phyloP scores from a whole-genome alignment of 2,888 invertebrate genomes.

The Caenorhabditis becei region DNA sequence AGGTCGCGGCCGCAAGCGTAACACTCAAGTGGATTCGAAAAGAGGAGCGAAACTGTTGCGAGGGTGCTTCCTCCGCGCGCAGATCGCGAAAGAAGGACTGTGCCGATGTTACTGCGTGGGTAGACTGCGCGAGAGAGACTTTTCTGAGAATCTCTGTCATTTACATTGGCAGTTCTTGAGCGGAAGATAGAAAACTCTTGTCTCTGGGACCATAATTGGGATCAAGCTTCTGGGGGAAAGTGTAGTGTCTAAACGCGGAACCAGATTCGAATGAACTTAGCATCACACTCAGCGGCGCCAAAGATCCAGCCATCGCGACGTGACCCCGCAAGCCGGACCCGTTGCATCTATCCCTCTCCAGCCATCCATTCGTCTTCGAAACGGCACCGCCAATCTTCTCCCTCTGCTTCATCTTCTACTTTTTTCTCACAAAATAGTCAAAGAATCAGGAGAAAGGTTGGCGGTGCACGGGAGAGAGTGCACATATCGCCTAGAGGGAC shows the following conservation, averaged over 20 bases:
- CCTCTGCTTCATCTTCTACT: slow-evolving; percentile 48
- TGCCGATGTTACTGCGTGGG: slow-evolving; percentile 53
- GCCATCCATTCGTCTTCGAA: slow-evolving; percentile 32
- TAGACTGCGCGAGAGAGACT: slow-evolving; percentile 31
- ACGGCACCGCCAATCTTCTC: neutral
- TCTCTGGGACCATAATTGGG: neutral
- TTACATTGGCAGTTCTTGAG: slow-evolving; percentile 19
- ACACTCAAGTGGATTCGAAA: slow-evolving; percentile 59
- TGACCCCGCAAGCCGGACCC: slow-evolving; percentile 25
- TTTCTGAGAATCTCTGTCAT: slow-evolving; percentile 33
- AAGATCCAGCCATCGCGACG: slow-evolving; percentile 12
- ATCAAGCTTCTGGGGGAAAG: neutral
- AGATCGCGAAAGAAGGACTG: slow-evolving; percentile 11
- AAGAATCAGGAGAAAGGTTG: slow-evolving; percentile 27
- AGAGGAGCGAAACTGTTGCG: slow-evolving; percentile 59
- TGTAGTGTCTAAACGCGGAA: neutral
- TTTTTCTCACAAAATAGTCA: slow-evolving; percentile 52
- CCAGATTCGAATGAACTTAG: neutral
- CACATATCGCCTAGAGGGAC: neutral
- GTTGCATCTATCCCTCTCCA: neutral
- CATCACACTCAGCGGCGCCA: slow-evolving; percentile 4
- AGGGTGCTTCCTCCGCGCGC: slow-evolving; percentile 21
- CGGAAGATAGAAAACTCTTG: neutral
- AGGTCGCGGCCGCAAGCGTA: slow-evolving; percentile 44
- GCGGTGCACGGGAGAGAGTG: slow-evolving; percentile 21